Percentiles rank a stretch among this genome's conserved stretches.
These are phyloP conservation scores for Yasuhikotakia modesta DNA, from an alignment of 2,797 vertebrate species.

Conservation along the genomic window DNA sequence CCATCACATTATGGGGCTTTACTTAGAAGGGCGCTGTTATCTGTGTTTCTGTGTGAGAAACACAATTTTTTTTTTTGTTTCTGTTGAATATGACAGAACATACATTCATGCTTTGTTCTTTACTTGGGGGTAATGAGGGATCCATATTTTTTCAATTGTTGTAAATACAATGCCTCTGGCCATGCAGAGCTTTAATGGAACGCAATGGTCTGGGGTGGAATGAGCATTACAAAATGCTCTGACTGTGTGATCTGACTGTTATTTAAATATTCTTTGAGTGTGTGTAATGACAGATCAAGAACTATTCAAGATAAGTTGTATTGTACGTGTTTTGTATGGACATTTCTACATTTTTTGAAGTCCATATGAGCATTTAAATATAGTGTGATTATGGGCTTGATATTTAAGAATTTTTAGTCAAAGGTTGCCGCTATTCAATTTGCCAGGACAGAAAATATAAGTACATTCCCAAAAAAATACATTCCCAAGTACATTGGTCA, in stretches of 20 bases:
- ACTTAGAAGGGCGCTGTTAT: slow-evolving; percentile 54
- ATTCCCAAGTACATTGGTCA: too few species aligned
- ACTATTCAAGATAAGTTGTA: slow-evolving; percentile 14
- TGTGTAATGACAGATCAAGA: slow-evolving; percentile 49
- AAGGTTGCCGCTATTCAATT: too few species aligned
- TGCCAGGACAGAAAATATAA: too few species aligned
- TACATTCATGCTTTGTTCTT: slow-evolving; percentile 48
- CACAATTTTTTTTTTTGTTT: slow-evolving; percentile 61
- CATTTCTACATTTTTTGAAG: not conserved
- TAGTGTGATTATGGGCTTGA: too few species aligned
- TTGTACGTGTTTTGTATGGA: not conserved
- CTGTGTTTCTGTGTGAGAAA: slow-evolving; percentile 58
- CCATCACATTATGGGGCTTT: slow-evolving; percentile 66
- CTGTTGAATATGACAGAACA: slow-evolving; percentile 65
- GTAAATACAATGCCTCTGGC: slow-evolving; percentile 67
- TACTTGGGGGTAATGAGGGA: slow-evolving; percentile 68
- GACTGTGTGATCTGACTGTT: slow-evolving; percentile 54
- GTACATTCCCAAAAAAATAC: too few species aligned
- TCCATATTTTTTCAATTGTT: slow-evolving; percentile 69
- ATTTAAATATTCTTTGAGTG: slow-evolving; percentile 35
- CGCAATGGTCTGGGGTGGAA: slow-evolving; percentile 54
- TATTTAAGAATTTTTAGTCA: too few species aligned
- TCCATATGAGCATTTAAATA: too few species aligned
- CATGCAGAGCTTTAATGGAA: slow-evolving; percentile 51
- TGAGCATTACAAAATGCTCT: slow-evolving; percentile 60